Conservation (phyloP, 2,113 vertebrate species). For the Sebastes schlegelii region DNA sequence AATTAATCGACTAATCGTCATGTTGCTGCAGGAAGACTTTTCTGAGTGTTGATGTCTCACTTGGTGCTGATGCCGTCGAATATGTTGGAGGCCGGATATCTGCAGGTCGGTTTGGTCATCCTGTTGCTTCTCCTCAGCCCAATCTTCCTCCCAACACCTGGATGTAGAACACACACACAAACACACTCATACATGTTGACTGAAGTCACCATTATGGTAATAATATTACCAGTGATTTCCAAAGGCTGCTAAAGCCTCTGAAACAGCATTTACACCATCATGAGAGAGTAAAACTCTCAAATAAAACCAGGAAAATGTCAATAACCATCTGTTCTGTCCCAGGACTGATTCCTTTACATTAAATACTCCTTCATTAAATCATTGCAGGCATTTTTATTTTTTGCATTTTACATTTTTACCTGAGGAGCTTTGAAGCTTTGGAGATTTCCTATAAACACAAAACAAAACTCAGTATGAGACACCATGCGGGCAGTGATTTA, state of each 20-base stretch:
- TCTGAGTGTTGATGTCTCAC: slow-evolving; percentile 22
- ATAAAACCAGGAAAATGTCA: too few species aligned
- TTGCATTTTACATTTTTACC: slow-evolving; percentile 16
- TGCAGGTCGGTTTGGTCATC: slow-evolving; percentile 27
- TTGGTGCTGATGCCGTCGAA: slow-evolving; percentile 28
- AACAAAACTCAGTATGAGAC: neutral
- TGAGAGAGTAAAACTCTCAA: too few species aligned
- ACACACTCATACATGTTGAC: neutral
- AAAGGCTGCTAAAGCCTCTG: neutral
- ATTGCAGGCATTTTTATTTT: too few species aligned
- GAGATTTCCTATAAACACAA: slow-evolving; percentile 48
- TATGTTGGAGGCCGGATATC: slow-evolving; percentile 35
- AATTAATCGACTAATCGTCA: too few species aligned
- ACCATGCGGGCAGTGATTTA: neutral
- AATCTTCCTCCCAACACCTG: slow-evolving; percentile 1
- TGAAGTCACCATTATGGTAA: too few species aligned
- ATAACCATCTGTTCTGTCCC: too few species aligned
- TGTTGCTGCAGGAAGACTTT: too few species aligned
- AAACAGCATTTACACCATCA: too few species aligned
- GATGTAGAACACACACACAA: neutral
- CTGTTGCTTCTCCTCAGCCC: slow-evolving; percentile 48
- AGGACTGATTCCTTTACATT: neutral
- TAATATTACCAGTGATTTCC: too few species aligned
- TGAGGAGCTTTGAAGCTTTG: neutral
- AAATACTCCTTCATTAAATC: neutral